phyloP scores from a whole-genome alignment of 2,797 vertebrate genomes.

The Antennarius maculatus region DNA sequence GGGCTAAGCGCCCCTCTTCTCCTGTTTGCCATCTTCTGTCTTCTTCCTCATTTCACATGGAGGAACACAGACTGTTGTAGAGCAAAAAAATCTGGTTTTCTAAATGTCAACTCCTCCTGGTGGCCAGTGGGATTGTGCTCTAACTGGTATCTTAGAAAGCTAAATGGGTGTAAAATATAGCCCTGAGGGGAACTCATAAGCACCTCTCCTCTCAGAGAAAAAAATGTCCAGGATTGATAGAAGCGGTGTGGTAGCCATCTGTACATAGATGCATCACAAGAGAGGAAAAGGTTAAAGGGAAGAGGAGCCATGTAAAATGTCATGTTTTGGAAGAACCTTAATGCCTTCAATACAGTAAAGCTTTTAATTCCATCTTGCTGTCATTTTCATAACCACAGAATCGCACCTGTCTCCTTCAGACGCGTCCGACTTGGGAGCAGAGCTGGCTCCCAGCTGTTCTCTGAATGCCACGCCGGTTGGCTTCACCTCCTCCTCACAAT shows the following conservation, averaged over 20 bases:
- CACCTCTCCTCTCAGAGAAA: conserved; percentile 8
- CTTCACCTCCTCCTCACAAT: conserved; percentile 42
- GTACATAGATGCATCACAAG: conserved; percentile 29
- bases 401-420: conserved; percentile 30
- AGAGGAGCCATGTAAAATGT: conserved; percentile 25
- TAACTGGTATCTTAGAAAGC: conserved; percentile 37
- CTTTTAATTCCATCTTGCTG: conserved; percentile 12
- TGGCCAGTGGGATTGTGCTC: conserved; percentile 31
- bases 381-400: conserved; percentile 11
- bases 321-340: conserved; percentile 18
- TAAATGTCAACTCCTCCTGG: conserved; percentile 74
- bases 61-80: conserved; percentile 40
- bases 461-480: conserved; percentile 51
- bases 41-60: conserved; percentile 43
- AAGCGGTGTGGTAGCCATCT: conserved; percentile 5
- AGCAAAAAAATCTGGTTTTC: conserved; percentile 33
- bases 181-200: conserved; percentile 39
- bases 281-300: conserved; percentile 32
- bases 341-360: conserved; percentile 26
- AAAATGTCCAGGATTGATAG: conserved; percentile 25
- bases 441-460: conserved; percentile 21
- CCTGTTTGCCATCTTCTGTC: conserved; percentile 29
- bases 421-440: conserved; percentile 15
- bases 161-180: conserved; percentile 26
- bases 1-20: conserved; percentile 50